A percentile compares a stretch with the other conserved stretches of the same genome.
Evolutionary conservation across 2,888 invertebrate species (phyloP).

Genomic region (Artemia sinica): DNA sequence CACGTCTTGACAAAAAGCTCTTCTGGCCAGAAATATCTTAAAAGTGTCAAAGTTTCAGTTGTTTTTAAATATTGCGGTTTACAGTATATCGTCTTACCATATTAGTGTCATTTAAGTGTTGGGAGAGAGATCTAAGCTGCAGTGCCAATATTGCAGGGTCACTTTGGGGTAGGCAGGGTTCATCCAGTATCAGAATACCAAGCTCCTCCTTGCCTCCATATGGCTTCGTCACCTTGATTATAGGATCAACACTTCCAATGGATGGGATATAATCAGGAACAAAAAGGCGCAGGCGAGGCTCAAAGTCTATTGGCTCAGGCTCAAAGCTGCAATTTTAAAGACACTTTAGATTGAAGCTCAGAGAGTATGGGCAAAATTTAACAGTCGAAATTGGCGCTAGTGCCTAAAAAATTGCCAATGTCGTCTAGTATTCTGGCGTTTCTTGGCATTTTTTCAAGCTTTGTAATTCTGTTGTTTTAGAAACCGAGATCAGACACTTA

Average conservation of each 20-base stretch:
- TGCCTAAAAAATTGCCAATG: too few relatives aligned
- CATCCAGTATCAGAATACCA: constrained; percentile 68
- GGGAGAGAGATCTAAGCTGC: constrained; percentile 57
- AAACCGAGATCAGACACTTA: too few relatives aligned
- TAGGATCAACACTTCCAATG: constrained; percentile 95
- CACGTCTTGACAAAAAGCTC: too few relatives aligned
- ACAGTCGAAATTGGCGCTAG: too few relatives aligned
- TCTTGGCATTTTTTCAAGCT: too few relatives aligned
- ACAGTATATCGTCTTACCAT: constrained; percentile 30
- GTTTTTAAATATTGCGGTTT: too few relatives aligned
- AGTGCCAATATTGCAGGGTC: constrained; percentile 85
- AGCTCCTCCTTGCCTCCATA: constrained; percentile 45
- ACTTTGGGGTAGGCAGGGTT: constrained; percentile 85
- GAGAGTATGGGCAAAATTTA: too few relatives aligned
- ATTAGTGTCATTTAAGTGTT: constrained; percentile 45
- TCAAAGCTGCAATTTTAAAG: constrained; percentile 49
- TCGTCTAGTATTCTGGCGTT: too few relatives aligned
- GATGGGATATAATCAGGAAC: constrained; percentile 93
- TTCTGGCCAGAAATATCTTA: too few relatives aligned
- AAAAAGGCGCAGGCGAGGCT: constrained; percentile 77
- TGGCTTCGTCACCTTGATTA: constrained; percentile 78
- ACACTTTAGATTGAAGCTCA: not conserved
- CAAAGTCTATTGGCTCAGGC: constrained; percentile 74
- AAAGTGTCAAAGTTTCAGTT: too few relatives aligned
- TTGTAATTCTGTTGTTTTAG: too few relatives aligned